Percentiles rank a stretch among this genome's conserved stretches.
Conservation (phyloP, 2,113 vertebrate genomes). For the Microcebus murinus region DNA sequence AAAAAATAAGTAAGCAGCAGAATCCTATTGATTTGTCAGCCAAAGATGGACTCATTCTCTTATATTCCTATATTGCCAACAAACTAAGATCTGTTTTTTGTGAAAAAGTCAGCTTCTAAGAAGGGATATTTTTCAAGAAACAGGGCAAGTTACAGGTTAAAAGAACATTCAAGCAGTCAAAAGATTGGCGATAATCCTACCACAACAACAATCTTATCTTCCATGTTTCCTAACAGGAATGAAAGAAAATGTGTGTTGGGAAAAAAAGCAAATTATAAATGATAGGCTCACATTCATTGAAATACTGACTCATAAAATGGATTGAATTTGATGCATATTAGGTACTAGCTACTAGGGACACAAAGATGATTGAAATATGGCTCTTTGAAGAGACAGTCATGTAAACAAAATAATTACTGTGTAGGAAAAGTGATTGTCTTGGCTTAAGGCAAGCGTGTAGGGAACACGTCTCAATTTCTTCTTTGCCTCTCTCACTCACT, state of each 20-base stretch:
- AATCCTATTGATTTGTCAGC: neutral
- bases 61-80: neutral
- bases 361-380: neutral
- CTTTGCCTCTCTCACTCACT: neutral
- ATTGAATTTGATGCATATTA: neutral
- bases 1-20: neutral
- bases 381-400: neutral
- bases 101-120: neutral
- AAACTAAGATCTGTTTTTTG: neutral
- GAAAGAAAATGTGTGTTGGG: neutral
- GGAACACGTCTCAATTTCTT: neutral
- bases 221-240: neutral
- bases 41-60: neutral
- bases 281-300: neutral
- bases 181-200: neutral
- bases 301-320: neutral
- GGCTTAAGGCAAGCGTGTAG: neutral
- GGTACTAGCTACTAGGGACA: neutral
- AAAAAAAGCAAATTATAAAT: neutral
- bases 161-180: neutral
- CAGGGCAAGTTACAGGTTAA: neutral
- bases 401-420: neutral
- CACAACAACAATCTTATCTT: neutral
- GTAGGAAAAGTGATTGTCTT: neutral
- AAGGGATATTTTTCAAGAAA: slow-evolving; percentile 36